These are phyloP conservation scores for Papio anubis DNA, from an alignment of 2,113 vertebrate species.

Conservation along the genomic window DNA sequence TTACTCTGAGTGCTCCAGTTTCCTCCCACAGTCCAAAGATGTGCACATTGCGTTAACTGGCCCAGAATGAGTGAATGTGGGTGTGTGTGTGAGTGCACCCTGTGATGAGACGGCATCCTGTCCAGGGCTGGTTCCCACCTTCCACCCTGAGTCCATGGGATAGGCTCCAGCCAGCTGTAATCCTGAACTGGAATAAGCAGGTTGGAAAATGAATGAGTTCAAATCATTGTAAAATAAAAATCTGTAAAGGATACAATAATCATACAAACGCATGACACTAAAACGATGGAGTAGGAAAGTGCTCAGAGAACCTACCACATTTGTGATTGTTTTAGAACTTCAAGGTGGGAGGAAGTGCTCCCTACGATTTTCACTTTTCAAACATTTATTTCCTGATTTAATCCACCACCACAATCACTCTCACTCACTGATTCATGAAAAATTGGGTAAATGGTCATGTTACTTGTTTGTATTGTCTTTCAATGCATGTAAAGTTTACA, in stretches of 20 bases:
- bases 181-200: neutral
- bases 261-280: neutral
- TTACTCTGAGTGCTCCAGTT: neutral
- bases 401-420: neutral
- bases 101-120: neutral
- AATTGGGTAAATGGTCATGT: neutral
- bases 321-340: neutral
- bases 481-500: neutral
- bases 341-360: neutral
- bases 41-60: neutral
- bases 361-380: neutral
- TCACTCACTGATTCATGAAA: neutral
- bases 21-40: neutral
- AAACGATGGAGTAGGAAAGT: neutral
- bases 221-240: neutral
- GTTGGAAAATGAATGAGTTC: neutral
- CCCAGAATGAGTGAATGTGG: neutral
- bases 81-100: neutral
- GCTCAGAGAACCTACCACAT: neutral
- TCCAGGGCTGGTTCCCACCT: neutral
- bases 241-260: neutral
- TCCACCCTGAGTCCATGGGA: neutral
- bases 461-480: neutral
- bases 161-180: neutral
- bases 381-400: neutral